These are phyloP conservation scores for Holacanthus passer DNA, from an alignment of 2,113 vertebrate genomes.

Conservation along the genomic window DNA sequence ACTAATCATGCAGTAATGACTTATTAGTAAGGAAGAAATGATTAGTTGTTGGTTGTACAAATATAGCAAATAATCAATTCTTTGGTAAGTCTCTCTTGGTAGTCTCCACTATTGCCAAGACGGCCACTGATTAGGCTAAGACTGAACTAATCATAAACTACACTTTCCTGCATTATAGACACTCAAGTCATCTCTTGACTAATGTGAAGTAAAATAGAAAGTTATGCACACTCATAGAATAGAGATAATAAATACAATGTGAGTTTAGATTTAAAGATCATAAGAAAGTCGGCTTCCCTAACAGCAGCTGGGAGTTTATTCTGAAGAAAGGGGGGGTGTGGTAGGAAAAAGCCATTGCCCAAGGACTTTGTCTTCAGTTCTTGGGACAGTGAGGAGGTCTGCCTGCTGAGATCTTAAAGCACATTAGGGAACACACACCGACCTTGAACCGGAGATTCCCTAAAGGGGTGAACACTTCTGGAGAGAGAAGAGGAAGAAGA, in stretches of 20 bases:
- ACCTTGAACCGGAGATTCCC: slow-evolving; percentile 38
- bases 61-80: too few relatives aligned
- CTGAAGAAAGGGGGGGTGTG: background rate
- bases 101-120: too few relatives aligned
- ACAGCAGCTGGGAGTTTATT: slow-evolving; percentile 18
- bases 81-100: too few relatives aligned
- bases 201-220: background rate
- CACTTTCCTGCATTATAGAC: background rate
- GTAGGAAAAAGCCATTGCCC: background rate
- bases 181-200: background rate
- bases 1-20: too few relatives aligned
- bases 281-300: background rate
- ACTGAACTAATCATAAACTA: too few relatives aligned
- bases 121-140: too few relatives aligned
- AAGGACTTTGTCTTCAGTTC: slow-evolving; percentile 30
- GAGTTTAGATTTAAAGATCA: slow-evolving; percentile 14
- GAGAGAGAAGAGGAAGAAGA: slow-evolving; percentile 28
- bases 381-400: background rate
- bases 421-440: slow-evolving; percentile 27
- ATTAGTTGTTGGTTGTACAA: too few relatives aligned
- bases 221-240: background rate
- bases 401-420: slow-evolving; percentile 25
- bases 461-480: slow-evolving; percentile 42
- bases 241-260: slow-evolving; percentile 2
- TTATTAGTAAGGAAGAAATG: too few relatives aligned